Evolutionary conservation across 2,113 vertebrate genomes (phyloP).

Genomic region (Pavo muticus): DNA sequence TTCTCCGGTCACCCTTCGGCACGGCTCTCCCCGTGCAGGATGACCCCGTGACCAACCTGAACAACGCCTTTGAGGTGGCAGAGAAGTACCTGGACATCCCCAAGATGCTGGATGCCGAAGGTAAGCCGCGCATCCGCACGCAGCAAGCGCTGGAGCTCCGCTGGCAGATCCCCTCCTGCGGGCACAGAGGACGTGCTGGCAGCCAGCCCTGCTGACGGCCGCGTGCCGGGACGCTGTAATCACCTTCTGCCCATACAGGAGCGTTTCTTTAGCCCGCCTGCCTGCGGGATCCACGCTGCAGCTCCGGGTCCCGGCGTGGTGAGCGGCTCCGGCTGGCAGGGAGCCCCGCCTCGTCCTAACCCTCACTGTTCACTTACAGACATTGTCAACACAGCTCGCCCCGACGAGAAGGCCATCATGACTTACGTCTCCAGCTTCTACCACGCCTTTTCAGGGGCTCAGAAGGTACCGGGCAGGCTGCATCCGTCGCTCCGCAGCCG

Average conservation of each 20-base stretch:
- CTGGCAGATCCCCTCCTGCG: background rate
- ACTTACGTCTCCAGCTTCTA: constrained; percentile 99
- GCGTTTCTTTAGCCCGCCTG: too few relatives aligned
- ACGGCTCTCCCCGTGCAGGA: constrained; percentile 57
- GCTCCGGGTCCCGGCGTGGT: background rate
- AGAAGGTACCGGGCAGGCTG: constrained; percentile 92
- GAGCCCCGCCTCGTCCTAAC: background rate
- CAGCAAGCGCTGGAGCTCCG: too few relatives aligned
- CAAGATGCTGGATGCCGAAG: constrained; percentile 92
- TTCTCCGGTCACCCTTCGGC: too few relatives aligned
- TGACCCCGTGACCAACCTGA: constrained; percentile 83
- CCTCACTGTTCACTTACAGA: constrained; percentile 84
- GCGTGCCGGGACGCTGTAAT: rapidly evolving
- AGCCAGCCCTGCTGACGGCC: background rate
- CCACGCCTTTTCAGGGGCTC: constrained; percentile 98
- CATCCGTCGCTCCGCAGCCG: constrained; percentile 37
- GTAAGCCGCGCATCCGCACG: constrained; percentile 40
- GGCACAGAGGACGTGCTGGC: background rate
- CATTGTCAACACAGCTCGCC: constrained; percentile 96
- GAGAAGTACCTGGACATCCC: constrained; percentile 86
- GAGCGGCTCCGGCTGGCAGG: background rate
- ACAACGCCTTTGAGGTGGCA: constrained; percentile 87
- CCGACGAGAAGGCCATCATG: constrained; percentile 99
- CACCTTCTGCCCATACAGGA: background rate
- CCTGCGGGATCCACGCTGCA: background rate